Evolutionary conservation across 2,113 vertebrate genomes (phyloP).

Genomic region (Rhineura floridana): DNA sequence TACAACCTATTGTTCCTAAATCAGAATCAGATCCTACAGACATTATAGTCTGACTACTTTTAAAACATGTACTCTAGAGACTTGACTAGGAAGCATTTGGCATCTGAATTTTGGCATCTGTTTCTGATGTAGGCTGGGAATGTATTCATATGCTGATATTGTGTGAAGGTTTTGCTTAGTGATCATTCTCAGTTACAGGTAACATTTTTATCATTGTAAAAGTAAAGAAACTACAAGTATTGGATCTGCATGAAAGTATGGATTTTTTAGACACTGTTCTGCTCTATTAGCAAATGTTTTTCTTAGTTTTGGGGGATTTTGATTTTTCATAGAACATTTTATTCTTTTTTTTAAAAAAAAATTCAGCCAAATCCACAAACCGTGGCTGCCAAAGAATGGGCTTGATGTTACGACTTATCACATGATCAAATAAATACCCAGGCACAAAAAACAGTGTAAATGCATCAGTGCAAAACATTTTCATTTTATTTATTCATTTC

Average conservation of each 20-base stretch:
- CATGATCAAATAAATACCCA: neutral
- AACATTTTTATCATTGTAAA: neutral
- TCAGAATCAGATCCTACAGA: neutral
- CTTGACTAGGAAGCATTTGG: neutral
- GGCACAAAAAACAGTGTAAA: neutral
- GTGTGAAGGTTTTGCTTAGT: neutral
- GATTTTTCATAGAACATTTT: neutral
- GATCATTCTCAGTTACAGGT: constrained; percentile 18
- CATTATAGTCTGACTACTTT: neutral
- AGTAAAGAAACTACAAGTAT: constrained; percentile 20
- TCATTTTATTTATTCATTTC: too few relatives aligned
- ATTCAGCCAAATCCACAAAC: neutral
- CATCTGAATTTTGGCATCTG: neutral
- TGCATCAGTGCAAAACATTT: neutral
- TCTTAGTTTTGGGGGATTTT: neutral
- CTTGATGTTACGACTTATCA: neutral
- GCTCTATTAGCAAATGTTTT: constrained; percentile 3
- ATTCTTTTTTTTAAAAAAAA: neutral
- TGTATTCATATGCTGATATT: neutral
- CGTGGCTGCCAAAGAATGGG: neutral
- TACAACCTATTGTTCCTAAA: neutral
- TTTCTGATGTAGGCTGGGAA: neutral
- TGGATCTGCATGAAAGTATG: neutral
- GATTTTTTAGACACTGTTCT: neutral
- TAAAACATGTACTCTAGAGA: neutral